These are phyloP conservation scores for Pyrgus malvae DNA, from an alignment of 2,888 invertebrate species.

Conservation along the genomic window DNA sequence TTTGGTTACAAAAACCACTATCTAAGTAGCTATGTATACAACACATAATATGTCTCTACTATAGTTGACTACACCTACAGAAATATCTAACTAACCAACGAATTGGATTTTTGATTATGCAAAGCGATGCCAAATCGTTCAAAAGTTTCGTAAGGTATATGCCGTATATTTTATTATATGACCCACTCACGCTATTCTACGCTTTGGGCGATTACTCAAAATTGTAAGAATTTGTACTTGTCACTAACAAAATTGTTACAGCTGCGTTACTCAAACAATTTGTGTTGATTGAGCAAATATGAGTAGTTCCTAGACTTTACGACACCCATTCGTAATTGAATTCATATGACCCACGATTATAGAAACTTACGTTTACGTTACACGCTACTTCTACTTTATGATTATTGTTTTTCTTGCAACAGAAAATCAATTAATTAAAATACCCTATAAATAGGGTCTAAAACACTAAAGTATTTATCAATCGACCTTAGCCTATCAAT, in stretches of 20 bases:
- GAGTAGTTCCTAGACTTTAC: not conserved
- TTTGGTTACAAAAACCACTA: too few species aligned
- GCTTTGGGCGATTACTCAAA: not conserved
- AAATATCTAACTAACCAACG: not conserved
- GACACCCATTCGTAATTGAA: not conserved
- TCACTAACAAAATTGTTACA: not conserved
- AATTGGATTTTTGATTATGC: not conserved
- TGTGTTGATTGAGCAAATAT: not conserved
- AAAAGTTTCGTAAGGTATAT: not conserved
- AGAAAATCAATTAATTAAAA: too few species aligned
- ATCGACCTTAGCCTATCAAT: too few species aligned
- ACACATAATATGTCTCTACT: not conserved
- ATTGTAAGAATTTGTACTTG: constrained; percentile 1
- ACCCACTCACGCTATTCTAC: not conserved
- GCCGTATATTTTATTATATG: not conserved
- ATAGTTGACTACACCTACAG: too few species aligned
- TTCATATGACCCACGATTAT: too few species aligned
- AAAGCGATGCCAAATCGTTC: not conserved
- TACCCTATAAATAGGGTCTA: too few species aligned
- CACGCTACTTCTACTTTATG: too few species aligned
- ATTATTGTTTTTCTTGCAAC: too few species aligned
- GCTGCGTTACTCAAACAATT: not conserved
- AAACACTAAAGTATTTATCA: too few species aligned
- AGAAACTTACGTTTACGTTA: too few species aligned
- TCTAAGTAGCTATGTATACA: too few species aligned